Evolutionary conservation across 1,140 invertebrate species (phyloP), one percentile per base, ranked within the genome.

Genomic region (Drosophila obscura): DNA sequence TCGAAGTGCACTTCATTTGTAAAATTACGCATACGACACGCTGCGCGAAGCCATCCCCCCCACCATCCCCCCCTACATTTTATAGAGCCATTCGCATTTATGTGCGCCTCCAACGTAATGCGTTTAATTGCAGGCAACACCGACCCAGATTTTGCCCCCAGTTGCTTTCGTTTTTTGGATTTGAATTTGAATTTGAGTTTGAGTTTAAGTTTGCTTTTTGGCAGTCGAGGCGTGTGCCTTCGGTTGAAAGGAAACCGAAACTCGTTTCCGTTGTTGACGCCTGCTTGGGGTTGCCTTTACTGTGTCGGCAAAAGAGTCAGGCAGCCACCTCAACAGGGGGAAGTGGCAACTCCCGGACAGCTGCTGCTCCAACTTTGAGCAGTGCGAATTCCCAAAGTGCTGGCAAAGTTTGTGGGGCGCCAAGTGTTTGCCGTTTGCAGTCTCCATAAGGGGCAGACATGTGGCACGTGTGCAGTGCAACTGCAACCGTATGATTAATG

Each of bases 11-110:
- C 48, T 73, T 75, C 52, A 78, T 71, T 85, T 73, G 24, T 39
- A 50, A 80, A 69, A 75, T 80, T 87, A 75, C 82, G 78, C 83
- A 82, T 85, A 81, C 80, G 80, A 56, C 80, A 44, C 48, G 56
- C 57, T 56, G 71, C 22, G 53, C 56, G 52, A 24, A 11, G 4
- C 35, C 19, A 19, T 28, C 26, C 26, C 26, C 4, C 22, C 2
- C 26, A 6, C 0, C 26, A 28, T 7, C 5, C 26, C 5, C 26
- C 3, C 15, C 35, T n/a, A n/a, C 39, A 41, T 60, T 78, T 77
- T 71, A 68, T 59, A 28, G 48, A 49, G 61, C 59, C 52, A 31
- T 60, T 61, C 50, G 73, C 52, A 44, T 73, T 78, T 64, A 63
- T 41, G 24, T 48, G 22, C 72, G 26, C 6, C 35, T 66, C 57